These are phyloP conservation scores for Osedax frankpressi DNA, from an alignment of 2,888 invertebrate species.

Conservation along the genomic window DNA sequence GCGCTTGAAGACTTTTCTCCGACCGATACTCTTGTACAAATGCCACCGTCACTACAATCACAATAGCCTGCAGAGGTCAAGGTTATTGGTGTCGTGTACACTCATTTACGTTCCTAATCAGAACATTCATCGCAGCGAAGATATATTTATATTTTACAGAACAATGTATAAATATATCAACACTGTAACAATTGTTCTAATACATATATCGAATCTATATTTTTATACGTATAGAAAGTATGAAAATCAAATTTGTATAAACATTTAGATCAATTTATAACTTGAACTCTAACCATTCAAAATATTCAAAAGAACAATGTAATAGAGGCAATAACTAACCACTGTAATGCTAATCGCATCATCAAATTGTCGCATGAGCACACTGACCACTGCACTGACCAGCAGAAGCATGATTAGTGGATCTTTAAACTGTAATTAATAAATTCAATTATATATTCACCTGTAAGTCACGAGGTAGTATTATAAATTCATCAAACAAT, in stretches of 20 bases:
- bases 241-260: neutral
- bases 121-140: too few relatives aligned
- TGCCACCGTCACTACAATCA: slow-evolving; percentile 94
- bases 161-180: too few relatives aligned
- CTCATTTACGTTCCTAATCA: too few relatives aligned
- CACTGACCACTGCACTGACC: slow-evolving; percentile 81
- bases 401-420: slow-evolving; percentile 84
- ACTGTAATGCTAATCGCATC: slow-evolving; percentile 98
- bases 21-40: slow-evolving; percentile 90
- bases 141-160: too few relatives aligned
- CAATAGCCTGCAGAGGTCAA: slow-evolving; percentile 52
- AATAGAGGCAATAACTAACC: slow-evolving; percentile 59
- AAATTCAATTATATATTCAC: too few relatives aligned
- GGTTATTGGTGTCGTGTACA: too few relatives aligned
- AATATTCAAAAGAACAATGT: too few relatives aligned
- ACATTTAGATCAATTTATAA: slow-evolving; percentile 5
- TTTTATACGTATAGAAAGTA: neutral
- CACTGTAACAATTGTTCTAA: too few relatives aligned
- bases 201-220: too few relatives aligned
- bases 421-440: slow-evolving; percentile 97
- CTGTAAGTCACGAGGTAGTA: too few relatives aligned
- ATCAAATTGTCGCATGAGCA: slow-evolving; percentile 90
- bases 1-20: slow-evolving; percentile 88
- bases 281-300: neutral
- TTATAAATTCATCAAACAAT: too few relatives aligned